A percentile compares a stretch with the other conserved stretches of the same genome.
phyloP scores from a whole-genome alignment of 2,797 vertebrate genomes.

The Caiman crocodilus region DNA sequence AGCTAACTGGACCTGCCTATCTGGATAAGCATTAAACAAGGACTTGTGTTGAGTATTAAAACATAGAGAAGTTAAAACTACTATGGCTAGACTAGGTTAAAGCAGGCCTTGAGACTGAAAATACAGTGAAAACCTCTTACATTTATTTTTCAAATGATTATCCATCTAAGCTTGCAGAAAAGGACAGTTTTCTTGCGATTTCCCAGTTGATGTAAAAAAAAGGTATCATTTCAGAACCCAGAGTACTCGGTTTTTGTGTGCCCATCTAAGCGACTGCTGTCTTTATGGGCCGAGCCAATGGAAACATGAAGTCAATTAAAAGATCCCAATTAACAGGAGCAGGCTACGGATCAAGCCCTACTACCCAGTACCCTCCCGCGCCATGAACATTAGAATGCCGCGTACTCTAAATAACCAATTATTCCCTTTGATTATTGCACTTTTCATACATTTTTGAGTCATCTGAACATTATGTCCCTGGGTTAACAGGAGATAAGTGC shows the following conservation, averaged over 20 bases:
- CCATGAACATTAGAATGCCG: conserved; percentile 16
- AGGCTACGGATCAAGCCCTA: neutral
- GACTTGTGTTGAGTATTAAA: conserved; percentile 29
- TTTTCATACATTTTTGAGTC: neutral
- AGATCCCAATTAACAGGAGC: neutral
- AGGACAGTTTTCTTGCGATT: too few species aligned
- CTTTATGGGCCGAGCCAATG: neutral
- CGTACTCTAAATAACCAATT: conserved; percentile 1
- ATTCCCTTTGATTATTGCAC: neutral
- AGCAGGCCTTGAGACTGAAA: neutral
- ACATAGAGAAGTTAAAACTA: conserved; percentile 25
- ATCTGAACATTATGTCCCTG: neutral
- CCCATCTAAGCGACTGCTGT: neutral
- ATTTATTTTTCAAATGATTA: neutral
- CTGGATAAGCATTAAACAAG: conserved; percentile 27
- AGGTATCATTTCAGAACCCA: too few species aligned
- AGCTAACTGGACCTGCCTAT: neutral
- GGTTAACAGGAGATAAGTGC: conserved; percentile 23
- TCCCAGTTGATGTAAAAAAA: too few species aligned
- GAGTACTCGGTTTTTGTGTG: too few species aligned
- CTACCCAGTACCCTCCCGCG: neutral
- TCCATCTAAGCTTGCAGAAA: neutral
- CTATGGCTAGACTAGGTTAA: neutral
- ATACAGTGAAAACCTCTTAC: neutral
- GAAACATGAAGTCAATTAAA: neutral